Evolutionary conservation across 1,140 invertebrate genomes (phyloP), one percentile per base, ranked within the genome.

Genomic region (Dendroctonus ponderosae): DNA sequence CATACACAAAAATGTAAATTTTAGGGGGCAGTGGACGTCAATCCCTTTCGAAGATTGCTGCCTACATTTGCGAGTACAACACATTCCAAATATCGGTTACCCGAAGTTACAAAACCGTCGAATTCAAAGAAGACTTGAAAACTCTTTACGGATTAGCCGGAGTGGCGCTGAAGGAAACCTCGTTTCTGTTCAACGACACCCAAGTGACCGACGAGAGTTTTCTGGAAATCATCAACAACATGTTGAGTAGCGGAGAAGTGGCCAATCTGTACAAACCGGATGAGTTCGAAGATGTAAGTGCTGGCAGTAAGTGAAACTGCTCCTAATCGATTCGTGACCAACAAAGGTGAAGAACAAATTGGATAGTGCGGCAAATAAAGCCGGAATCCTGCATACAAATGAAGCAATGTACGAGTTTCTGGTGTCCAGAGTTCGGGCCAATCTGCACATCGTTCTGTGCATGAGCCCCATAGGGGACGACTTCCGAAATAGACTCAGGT

Each of bases 221-320:
- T 77, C 82, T 93, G n/a, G 91, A 94, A 80, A 89, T 93, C 65
- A 86, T 94, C 37, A 94, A 93, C 78, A 93, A 92, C 76, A 87
- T 94, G 81, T 79, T 94, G 46, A 93, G 90, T 72, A 89, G 89
- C 50, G 92, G 91, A 2, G 91, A 94, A 81, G 86, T 93, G 54
- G 85, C 91, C 12, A 93, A 93, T 79, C 80, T 94, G 39, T 94
- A 87, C 78, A 92, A 92, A 77, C 75, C 84, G 0, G 91, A 94
- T 71, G 92, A 95, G 77, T 89, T 93, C 79, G 91, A 94, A 76
- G 88, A 91, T 61, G 87, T 84, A 89, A 70, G 87, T 93, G 41
- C 26, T 62, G 12, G 26, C 26, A 26, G 26, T 26, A 26, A 26
- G 26, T 26, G 26, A 26, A 26, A 26, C 26, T 26, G 26, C 3